phyloP scores from a whole-genome alignment of 1,140 invertebrate genomes.

The Diachasma alloeum region DNA sequence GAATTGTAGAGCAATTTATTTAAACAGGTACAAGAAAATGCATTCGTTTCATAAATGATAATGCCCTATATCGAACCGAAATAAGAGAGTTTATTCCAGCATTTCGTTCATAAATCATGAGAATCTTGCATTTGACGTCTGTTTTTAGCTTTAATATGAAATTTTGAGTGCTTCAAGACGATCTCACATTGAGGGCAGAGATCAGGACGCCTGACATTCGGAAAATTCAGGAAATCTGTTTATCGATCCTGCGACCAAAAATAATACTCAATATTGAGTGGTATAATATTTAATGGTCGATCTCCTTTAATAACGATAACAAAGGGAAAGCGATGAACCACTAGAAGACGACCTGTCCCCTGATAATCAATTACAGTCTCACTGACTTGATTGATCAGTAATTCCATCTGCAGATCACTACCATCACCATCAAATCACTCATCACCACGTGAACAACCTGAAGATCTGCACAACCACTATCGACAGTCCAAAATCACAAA shows the following conservation, averaged over 20 bases:
- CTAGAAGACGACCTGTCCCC: no score
- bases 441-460: no score
- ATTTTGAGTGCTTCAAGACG: neutral
- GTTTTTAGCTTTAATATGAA: neutral
- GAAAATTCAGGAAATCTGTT: no score
- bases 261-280: neutral
- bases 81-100: neutral
- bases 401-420: no score
- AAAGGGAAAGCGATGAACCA: neutral
- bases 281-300: neutral
- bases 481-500: neutral
- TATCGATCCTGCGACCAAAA: neutral
- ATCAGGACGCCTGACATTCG: neutral
- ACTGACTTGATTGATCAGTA: no score
- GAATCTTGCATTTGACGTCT: neutral
- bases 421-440: no score
- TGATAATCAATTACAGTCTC: no score
- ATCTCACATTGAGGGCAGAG: neutral
- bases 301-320: neutral
- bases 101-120: neutral
- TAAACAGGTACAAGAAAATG: neutral
- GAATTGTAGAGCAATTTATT: neutral
- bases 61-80: neutral
- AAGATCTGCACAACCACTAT: no score
- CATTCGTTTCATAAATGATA: no score